Evolutionary conservation across 2,888 invertebrate genomes (phyloP).

Genomic region (Cheilosia pagana): DNA sequence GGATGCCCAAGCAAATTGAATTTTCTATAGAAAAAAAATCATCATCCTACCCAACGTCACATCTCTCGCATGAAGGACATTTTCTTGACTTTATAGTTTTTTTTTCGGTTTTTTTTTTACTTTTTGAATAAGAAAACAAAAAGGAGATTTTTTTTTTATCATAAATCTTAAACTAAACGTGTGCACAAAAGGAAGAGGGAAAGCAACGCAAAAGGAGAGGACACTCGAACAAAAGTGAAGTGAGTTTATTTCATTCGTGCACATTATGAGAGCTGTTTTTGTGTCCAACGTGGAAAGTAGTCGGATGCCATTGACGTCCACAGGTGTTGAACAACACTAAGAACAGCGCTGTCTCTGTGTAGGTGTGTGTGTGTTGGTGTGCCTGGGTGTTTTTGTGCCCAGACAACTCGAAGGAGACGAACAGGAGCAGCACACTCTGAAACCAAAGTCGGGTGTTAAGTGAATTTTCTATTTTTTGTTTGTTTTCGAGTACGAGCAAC

Average conservation of each 20-base stretch:
- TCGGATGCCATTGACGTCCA: slow-evolving; percentile 57
- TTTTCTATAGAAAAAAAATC: slow-evolving; percentile 53
- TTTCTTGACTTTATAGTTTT: slow-evolving; percentile 45
- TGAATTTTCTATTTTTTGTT: slow-evolving; percentile 50
- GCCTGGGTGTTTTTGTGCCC: not conserved
- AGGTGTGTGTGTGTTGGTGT: slow-evolving; percentile 20
- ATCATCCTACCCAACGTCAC: slow-evolving; percentile 46
- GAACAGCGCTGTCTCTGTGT: slow-evolving; percentile 10
- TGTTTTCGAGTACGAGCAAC: slow-evolving; percentile 44
- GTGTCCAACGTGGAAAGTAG: slow-evolving; percentile 42
- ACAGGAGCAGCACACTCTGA: slow-evolving; percentile 30
- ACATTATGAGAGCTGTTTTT: slow-evolving; percentile 64
- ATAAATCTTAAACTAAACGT: slow-evolving; percentile 53
- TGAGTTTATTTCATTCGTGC: slow-evolving; percentile 36
- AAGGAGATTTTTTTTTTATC: slow-evolving; percentile 18
- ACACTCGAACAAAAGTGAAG: slow-evolving; percentile 26
- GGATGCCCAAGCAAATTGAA: slow-evolving; percentile 69
- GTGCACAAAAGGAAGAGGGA: slow-evolving; percentile 14
- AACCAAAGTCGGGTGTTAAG: slow-evolving; percentile 59
- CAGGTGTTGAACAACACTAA: slow-evolving; percentile 64
- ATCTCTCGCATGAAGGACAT: slow-evolving; percentile 66
- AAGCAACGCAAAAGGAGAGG: slow-evolving; percentile 17
- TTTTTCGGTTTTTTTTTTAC: not conserved
- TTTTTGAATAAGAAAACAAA: slow-evolving; percentile 32
- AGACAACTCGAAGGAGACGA: slow-evolving; percentile 18